A percentile compares a stretch with the other conserved stretches of the same genome.
phyloP scores from a whole-genome alignment of 2,797 vertebrate species.

The Pogoniulus pusillus region DNA sequence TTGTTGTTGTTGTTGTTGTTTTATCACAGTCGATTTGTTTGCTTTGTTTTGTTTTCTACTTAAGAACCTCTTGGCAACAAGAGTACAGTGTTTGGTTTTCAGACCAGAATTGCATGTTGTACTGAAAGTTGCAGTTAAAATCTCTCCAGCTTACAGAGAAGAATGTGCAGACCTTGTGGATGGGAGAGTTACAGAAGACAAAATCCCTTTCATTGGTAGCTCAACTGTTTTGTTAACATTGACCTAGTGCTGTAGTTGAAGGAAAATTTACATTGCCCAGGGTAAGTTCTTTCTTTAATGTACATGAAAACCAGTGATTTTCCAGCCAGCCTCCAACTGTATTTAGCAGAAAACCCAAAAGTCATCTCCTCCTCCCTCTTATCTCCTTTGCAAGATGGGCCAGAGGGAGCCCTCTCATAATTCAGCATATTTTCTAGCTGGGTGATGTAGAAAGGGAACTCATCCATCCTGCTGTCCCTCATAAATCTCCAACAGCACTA shows the following conservation, averaged over 20 bases:
- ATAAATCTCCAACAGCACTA: background rate
- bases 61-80: background rate
- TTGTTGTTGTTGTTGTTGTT: background rate
- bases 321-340: background rate
- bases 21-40: background rate
- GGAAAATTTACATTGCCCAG: background rate
- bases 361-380: background rate
- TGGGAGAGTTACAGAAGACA: background rate
- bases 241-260: background rate
- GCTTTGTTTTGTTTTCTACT: background rate
- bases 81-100: background rate
- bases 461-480: background rate
- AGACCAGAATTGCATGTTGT: background rate
- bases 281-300: background rate
- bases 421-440: background rate
- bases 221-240: background rate
- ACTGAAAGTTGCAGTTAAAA: background rate
- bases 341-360: background rate
- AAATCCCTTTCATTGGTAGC: background rate
- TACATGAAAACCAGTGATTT: background rate
- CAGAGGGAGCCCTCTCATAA: background rate
- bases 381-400: background rate
- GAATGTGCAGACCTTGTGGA: background rate
- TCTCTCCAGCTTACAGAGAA: background rate
- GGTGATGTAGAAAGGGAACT: background rate